Evolutionary conservation across 2,797 vertebrate genomes (phyloP), one percentile per base, ranked within the genome.

Genomic region (Pseudotriccus pelzelni): DNA sequence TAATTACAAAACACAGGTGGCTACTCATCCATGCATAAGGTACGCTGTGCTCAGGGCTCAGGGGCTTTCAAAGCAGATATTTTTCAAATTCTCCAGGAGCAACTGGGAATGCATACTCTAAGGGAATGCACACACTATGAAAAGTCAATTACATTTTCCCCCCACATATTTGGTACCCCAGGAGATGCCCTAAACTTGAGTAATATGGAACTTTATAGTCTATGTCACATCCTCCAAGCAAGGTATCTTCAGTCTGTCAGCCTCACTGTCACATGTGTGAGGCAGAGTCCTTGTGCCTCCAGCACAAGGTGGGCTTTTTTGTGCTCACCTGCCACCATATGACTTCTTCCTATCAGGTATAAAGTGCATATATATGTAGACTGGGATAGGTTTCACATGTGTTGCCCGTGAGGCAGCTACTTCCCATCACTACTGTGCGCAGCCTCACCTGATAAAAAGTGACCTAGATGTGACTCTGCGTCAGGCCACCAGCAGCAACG

Each of bases 261-360:
- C 34, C 41, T 23, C 2, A 0, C 3, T 2, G 50, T 46, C n/a
- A 37, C 58, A 14, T 0, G 0, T 13, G 2, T 4, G 5, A 30
- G n/a, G n/a, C 30, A 30, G 34, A 55, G 32, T 19, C 56, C 37
- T 12, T 36, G 19, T 2, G 0, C 50, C 34, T 60, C 32, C 50
- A 62, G 66, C 36, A 59, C 11, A 5, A 67, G 11, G 22, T 14
- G 68, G 32, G 50, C 23, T 76, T 30, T 25, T 17, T 5, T 7
- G 17, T 27, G 58, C 58, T 84, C 46, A 14, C 43, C 81, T 91
- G 56, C 20, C n/a, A 47, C 63, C 20, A 1, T 8, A 5, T 12
- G 39, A 18, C n/a, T 39, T 5, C 9, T 5, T 80, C 27, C 72
- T 64, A 4, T 5, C 10, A 5, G 1, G 14, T n/a, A 14, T 23